These are phyloP conservation scores for Thymelicus acteon DNA, from an alignment of 2,888 invertebrate genomes.

Conservation along the genomic window DNA sequence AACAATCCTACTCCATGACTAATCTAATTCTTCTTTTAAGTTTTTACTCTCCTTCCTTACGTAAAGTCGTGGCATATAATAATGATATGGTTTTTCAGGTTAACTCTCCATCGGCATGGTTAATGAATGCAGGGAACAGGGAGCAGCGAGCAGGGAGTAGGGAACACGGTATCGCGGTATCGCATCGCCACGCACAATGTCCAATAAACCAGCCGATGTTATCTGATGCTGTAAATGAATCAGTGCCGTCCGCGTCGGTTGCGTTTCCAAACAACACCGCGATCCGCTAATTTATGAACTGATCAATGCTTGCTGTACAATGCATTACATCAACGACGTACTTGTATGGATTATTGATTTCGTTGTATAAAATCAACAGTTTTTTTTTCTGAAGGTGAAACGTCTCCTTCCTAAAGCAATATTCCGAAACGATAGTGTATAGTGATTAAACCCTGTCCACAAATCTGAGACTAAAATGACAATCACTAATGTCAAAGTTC, in stretches of 20 bases:
- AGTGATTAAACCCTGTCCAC: too few relatives aligned
- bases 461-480: too few relatives aligned
- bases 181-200: constrained; percentile 79
- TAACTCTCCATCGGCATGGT: constrained; percentile 57
- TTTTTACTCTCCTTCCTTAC: too few relatives aligned
- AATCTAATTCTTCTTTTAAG: too few relatives aligned
- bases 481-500: too few relatives aligned
- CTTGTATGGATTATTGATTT: background rate
- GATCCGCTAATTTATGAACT: constrained; percentile 40
- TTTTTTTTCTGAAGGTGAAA: too few relatives aligned
- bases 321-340: constrained; percentile 3
- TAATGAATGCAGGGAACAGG: constrained; percentile 69
- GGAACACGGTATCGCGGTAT: constrained; percentile 68
- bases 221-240: constrained; percentile 80
- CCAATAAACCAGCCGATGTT: constrained; percentile 79
- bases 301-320: constrained; percentile 1
- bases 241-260: constrained; percentile 57
- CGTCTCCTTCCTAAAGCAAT: too few relatives aligned
- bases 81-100: constrained; percentile 54
- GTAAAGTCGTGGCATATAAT: too few relatives aligned
- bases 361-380: background rate
- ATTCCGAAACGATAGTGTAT: too few relatives aligned
- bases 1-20: too few relatives aligned
- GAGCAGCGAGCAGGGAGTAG: constrained; percentile 33
- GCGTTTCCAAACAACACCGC: constrained; percentile 48